phyloP scores from a whole-genome alignment of 2,113 vertebrate species.

The Chloropsis hardwickii region DNA sequence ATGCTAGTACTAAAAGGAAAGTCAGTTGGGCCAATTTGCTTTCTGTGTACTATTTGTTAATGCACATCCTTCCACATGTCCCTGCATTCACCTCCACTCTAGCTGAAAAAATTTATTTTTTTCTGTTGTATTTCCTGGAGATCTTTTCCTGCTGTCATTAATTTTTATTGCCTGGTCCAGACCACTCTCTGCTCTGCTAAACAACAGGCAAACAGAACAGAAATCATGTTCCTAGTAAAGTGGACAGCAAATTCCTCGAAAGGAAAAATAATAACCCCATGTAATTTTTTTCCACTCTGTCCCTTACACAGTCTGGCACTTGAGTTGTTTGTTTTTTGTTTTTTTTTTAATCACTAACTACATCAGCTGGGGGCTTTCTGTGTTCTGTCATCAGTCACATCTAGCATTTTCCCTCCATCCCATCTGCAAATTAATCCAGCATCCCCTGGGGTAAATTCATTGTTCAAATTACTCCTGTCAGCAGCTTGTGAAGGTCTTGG shows the following conservation, averaged over 20 bases:
- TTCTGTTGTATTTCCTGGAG: background rate
- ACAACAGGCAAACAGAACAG: background rate
- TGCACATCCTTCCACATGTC: background rate
- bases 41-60: background rate
- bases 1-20: background rate
- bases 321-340: background rate
- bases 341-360: background rate
- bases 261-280: background rate
- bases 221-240: background rate
- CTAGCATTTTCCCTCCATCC: background rate
- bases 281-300: background rate
- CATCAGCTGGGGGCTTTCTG: background rate
- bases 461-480: conserved; percentile 16
- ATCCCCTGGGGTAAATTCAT: background rate
- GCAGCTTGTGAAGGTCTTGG: background rate
- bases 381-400: background rate
- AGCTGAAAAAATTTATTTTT: background rate
- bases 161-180: background rate
- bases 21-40: background rate
- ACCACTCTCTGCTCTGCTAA: background rate
- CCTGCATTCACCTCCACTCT: background rate
- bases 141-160: conserved; percentile 2
- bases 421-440: background rate
- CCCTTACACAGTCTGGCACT: background rate
- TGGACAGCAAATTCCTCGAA: background rate